Evolutionary conservation across 2,113 vertebrate species (phyloP).

Genomic region (Bos indicus): DNA sequence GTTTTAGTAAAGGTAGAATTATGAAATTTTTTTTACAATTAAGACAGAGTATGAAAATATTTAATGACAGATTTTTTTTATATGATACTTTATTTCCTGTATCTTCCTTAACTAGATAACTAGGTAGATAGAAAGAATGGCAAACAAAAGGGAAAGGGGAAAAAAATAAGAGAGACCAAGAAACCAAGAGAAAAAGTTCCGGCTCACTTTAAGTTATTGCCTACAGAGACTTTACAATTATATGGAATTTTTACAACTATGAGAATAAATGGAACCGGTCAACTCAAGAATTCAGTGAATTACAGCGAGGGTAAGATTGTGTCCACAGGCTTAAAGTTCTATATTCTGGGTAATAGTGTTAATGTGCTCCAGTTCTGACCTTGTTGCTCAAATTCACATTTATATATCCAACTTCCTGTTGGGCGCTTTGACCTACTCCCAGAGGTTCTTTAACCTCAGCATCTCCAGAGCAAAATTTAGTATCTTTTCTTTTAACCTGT

Average conservation of each 20-base stretch:
- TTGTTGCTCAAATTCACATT: conserved; percentile 2
- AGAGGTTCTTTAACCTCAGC: background rate
- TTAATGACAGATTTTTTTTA: conserved; percentile 22
- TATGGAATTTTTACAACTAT: conserved; percentile 49
- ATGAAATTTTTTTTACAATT: conserved; percentile 33
- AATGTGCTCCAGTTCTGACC: background rate
- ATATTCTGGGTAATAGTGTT: background rate
- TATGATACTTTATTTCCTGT: conserved; percentile 39
- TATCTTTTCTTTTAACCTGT: background rate
- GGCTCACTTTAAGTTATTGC: background rate
- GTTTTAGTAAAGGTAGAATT: conserved; percentile 45
- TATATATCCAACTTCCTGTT: background rate
- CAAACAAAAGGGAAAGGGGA: background rate
- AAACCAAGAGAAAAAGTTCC: background rate
- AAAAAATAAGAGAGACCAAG: background rate
- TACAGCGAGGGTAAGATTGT: conserved; percentile 26
- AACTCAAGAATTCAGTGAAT: conserved; percentile 53
- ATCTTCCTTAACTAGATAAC: conserved; percentile 3
- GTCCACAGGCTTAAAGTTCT: background rate
- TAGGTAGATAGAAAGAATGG: background rate
- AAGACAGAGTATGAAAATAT: conserved; percentile 22
- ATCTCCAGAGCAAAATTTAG: conserved; percentile 21
- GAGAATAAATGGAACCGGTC: conserved; percentile 58
- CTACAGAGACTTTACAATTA: conserved; percentile 14
- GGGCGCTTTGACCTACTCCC: background rate